Conservation (phyloP, 1,140 invertebrate genomes). For the Uloborus diversus region DNA sequence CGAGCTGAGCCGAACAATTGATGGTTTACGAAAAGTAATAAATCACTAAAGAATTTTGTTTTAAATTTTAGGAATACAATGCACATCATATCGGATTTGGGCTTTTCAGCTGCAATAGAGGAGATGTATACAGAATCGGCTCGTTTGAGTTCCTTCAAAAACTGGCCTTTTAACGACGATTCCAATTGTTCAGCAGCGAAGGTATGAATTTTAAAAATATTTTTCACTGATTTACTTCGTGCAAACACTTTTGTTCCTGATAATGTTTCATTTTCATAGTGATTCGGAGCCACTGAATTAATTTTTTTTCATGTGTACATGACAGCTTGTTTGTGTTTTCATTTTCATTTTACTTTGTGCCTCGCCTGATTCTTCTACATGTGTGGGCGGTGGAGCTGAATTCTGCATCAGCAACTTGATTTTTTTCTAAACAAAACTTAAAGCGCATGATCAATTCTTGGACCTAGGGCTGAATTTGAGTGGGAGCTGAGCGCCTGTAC, state of each 20-base stretch:
- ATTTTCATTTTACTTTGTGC: neutral
- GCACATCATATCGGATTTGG: too few relatives aligned
- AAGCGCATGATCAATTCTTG: too few relatives aligned
- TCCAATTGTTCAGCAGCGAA: conserved; percentile 62
- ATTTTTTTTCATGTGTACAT: neutral
- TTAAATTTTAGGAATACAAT: too few relatives aligned
- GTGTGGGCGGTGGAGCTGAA: neutral
- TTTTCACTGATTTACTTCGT: neutral
- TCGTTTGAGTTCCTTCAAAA: conserved; percentile 61
- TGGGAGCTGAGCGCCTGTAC: too few relatives aligned
- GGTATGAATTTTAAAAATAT: conserved; percentile 58
- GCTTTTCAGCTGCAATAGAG: too few relatives aligned
- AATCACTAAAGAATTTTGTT: too few relatives aligned
- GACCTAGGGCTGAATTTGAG: too few relatives aligned
- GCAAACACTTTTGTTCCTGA: neutral
- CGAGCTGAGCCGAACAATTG: too few relatives aligned
- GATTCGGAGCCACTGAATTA: neutral
- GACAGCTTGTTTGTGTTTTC: neutral
- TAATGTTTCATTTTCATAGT: neutral
- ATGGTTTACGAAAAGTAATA: too few relatives aligned
- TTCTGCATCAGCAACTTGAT: too few relatives aligned
- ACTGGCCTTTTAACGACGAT: conserved; percentile 62
- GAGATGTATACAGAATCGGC: conserved; percentile 45
- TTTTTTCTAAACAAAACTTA: too few relatives aligned
- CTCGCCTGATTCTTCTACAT: too few relatives aligned